Percentiles rank a stretch among this genome's conserved stretches.
These are phyloP conservation scores for Cettia cetti DNA, from an alignment of 2,113 vertebrate genomes.

Conservation along the genomic window DNA sequence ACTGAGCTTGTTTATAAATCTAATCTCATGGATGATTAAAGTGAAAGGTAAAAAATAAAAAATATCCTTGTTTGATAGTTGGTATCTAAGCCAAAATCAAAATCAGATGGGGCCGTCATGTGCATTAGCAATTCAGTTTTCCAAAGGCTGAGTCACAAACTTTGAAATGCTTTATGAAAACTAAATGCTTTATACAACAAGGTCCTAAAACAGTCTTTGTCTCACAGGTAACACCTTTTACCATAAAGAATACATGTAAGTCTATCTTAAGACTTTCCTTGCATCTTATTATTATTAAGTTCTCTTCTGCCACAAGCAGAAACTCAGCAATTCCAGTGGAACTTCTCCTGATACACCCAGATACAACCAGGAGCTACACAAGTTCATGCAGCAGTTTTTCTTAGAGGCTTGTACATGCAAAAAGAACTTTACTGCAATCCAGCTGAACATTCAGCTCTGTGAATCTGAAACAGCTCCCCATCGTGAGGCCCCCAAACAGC, in stretches of 20 bases:
- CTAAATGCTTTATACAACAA: neutral
- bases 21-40: slow-evolving; percentile 42
- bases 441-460: neutral
- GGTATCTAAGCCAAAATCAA: neutral
- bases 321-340: neutral
- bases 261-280: neutral
- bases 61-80: neutral
- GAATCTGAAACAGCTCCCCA: neutral
- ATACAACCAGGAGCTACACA: neutral
- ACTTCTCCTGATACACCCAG: neutral
- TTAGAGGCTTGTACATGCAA: neutral
- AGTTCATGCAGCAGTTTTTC: neutral
- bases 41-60: slow-evolving; percentile 34
- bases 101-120: neutral
- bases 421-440: neutral
- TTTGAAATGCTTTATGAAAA: neutral
- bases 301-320: neutral
- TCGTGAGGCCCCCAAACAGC: neutral
- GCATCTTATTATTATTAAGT: neutral
- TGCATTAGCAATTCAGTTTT: neutral
- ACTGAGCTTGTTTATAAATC: slow-evolving; percentile 52
- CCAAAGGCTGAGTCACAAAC: neutral
- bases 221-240: neutral
- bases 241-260: neutral
- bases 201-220: neutral